phyloP scores from a whole-genome alignment of 2,888 invertebrate species.

The Timandra comae region DNA sequence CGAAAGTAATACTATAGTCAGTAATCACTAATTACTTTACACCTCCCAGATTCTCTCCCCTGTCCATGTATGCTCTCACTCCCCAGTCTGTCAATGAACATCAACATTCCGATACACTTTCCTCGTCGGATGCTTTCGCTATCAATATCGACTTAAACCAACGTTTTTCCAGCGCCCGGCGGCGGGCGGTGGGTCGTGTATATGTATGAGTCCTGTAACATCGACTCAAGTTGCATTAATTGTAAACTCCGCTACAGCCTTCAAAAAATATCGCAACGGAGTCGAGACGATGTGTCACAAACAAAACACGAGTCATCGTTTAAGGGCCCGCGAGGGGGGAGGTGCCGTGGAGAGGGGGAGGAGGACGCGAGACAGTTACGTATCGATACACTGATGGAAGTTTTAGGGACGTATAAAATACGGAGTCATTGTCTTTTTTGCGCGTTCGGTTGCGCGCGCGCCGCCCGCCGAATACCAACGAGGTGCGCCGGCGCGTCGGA shows the following conservation, averaged over 20 bases:
- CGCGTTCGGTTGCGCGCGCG: conserved; percentile 55
- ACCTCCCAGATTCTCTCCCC: no score
- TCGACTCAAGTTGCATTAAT: conserved; percentile 23
- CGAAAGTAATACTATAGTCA: no score
- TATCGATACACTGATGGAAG: conserved; percentile 64
- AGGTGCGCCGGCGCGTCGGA: conserved; percentile 34
- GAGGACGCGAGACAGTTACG: conserved; percentile 23
- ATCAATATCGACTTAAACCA: neutral
- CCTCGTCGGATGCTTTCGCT: neutral
- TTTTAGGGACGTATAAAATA: conserved; percentile 69
- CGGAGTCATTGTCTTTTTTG: conserved; percentile 70
- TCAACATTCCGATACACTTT: no score
- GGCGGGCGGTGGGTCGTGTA: conserved; percentile 3
- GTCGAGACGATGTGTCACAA: conserved; percentile 33
- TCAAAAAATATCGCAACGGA: conserved; percentile 33
- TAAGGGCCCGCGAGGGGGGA: conserved; percentile 38
- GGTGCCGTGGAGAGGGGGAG: no score
- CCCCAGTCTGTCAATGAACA: no score
- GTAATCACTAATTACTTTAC: no score
- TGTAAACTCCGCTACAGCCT: conserved; percentile 18
- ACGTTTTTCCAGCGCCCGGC: conserved; percentile 15
- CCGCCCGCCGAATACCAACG: conserved; percentile 61
- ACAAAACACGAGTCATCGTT: conserved; percentile 43
- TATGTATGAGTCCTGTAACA: conserved; percentile 18
- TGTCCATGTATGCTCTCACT: no score